Evolutionary conservation across 1,140 invertebrate species (phyloP), one percentile per base, ranked within the genome.

Genomic region (Cotesia chilonis): DNA sequence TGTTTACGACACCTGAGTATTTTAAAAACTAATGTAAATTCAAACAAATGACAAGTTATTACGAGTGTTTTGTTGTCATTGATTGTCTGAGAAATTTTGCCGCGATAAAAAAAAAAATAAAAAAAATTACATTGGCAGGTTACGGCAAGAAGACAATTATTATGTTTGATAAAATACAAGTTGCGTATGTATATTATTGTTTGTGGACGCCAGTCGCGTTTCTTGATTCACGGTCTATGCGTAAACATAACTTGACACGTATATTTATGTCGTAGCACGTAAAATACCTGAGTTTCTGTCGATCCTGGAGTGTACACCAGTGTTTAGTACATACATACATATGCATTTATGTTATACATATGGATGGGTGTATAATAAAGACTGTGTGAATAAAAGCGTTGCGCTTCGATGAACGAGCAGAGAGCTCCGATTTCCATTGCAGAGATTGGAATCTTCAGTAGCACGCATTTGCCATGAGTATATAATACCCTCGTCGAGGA

Each of bases 391-490:
- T 61, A 54, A 41, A 47, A 47, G 52, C 36, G 70, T 71, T 64
- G 52, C 36, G 63, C 52, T 59, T 51, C 37, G 54, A 57, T 66
- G 61, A 51, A 71, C 52, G n/a, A 57, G 28, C 63, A 14, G 14
- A 51, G 64, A 51, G 64, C 47, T 17, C 36, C 41, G 57, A 70
- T 70, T 61, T 63, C 51, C 28, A 10, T 38, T 59, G 4, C 41
- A 14, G 28, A 71, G 47, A 64, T 64, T 36, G 69, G 69, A 71
- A 65, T 71, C 61, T 65, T 54, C 6, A n/a, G 41, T 47, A 47
- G 63, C 41, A 28, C 37, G 63, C 63, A 65, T 65, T 47, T 65
- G 28, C 41, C 41, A 65, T 65, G 63, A 20, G 63, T 20, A 65
- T 47, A 47, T 47, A 47, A 47, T 47, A 47, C 10, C 28, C 28